Base-by-base conservation (phyloP, 2,113 vertebrate genomes). In the Platysternon megacephalum region DNA sequence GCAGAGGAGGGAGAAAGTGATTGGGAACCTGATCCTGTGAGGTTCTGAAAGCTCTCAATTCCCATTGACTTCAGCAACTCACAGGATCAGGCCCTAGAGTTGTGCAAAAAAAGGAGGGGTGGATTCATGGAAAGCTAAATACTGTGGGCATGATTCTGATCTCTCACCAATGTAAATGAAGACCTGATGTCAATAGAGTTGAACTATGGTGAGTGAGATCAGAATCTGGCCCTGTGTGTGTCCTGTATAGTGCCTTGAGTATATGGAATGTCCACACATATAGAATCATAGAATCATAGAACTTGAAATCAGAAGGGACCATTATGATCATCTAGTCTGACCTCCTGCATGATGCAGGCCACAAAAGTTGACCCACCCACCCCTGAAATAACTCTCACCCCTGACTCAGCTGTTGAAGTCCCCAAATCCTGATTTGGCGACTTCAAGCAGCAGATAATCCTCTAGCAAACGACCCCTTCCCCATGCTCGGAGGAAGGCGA, bases 91-190 rank as follows among this genome's bases (percentile, higher is more conserved):
- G 85, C 3, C 5, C 5, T 22, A 56, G 72, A 84, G 46, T 46
- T 82, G 6, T 22, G 10, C 81, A 92, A 87, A 22, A 72, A 72
- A 91, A 89, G 76, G 28, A 79, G 16, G 42, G 74, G 82, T 87
- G 35, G 55, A 10, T 53, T 65, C 86, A n/a, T 53, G 0, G 0
- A 56, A 42, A 83, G 0, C 2, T 92, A 8, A 11, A 32, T 90
- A 28, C 44, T 74, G 46, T 6, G 53, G 13, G 14, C 2, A 1
- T 82, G 13, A 35, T 82, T 89, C 52, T 81, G n/a, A 81, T 32
- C 28, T 91, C 74, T 3, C 48, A 92, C 12, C 32, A 10, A 2
- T 86, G 46, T 52, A 44, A 84, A 94, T 82, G 8, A 26, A 93
- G 58, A 86, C 32, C 19, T 74, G 56, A 82, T 49, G 72, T 2